Evolutionary conservation across 2,797 vertebrate genomes (phyloP), one percentile per base, ranked within the genome.

Genomic region (Sebastes variabilis): DNA sequence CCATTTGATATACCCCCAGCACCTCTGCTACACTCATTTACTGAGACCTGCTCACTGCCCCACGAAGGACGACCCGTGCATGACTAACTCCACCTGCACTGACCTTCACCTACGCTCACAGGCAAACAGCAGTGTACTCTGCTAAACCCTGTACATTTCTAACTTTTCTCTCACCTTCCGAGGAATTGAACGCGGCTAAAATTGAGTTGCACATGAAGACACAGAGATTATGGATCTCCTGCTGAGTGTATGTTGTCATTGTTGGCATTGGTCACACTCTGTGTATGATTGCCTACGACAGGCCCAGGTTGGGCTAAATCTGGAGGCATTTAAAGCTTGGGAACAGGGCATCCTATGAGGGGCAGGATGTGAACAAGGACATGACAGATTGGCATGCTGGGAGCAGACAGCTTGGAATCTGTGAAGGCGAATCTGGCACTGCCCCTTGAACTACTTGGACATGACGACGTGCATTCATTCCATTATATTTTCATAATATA

Each of bases 341-440:
- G 92, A 90, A 88, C 86, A 87, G 92, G 88, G 91, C 93, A 85
- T 93, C 86, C 86, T 84, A 75, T 72, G 87, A 87, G 82, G 80
- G 84, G 85, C 90, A 93, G 92, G 93, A 93, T 92, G 88, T 90
- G 90, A 93, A 90, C 82, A 92, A 92, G 90, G 92, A 89, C 81
- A 78, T 92, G 89, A 90, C 93, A 95, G 94, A 94, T 95, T 94
- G 94, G 91, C 93, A 88, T 94, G 93, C 94, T 95, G 94, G 70
- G 92, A 93, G 87, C 79, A 86, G 87, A 93, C 90, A 85, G 91
- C 88, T 88, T 89, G 85, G 80, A 84, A 83, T 81, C 79, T 80
- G 77, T 62, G 59, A 83, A 83, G 65, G 88, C 60, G 68, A 87
- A 77, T 85, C 77, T 92, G 79, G 71, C 72, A 58, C 62, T 72